Evolutionary conservation across 2,113 vertebrate genomes (phyloP), one percentile per base, ranked within the genome.

Genomic region (Oncorhynchus mykiss): DNA sequence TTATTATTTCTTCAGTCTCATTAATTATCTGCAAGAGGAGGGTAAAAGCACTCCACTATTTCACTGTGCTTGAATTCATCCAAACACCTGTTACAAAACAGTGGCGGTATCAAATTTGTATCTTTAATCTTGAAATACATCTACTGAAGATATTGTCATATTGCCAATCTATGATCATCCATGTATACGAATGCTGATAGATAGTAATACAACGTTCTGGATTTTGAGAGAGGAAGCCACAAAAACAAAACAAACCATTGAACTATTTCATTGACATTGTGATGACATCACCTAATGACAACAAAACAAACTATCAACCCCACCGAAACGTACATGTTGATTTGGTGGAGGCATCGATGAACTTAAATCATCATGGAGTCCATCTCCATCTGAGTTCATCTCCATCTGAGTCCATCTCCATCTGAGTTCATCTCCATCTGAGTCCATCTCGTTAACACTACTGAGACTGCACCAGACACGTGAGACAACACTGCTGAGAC

Each of bases 401-500:
- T 71, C 45, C 25, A 27, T 27, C 25, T 27, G 25, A 27, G 25
- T 2, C 72, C 54, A 1, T 81, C 72, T 71, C 45, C 22, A n/a
- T n/a, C n/a, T n/a, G n/a, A n/a, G n/a, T n/a, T n/a, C n/a, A 2
- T 2, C 25, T 25, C 25, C 25, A 27, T 27, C 25, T 27, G 25
- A 27, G 25, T 2, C 72, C 54, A 1, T 81, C 72, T 71, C 45
- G 76, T 82, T 80, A 73, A 77, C 72, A 2, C 29, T 79, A 71
- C 68, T 34, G 31, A 31, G 5, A 87, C 31, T 34, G 31, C 5
- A 34, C 31, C 5, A 34, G 31, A 0, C 31, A 34, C 5, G 0
- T 34, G 31, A 34, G 31, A 34, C 31, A 34, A 34, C 31, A 34
- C 31, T 34, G 31, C 31, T 31, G 31, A 31, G 31, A 31, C 29